These are phyloP conservation scores for Norana najaformis DNA, from an alignment of 2,888 invertebrate genomes.

Conservation along the genomic window DNA sequence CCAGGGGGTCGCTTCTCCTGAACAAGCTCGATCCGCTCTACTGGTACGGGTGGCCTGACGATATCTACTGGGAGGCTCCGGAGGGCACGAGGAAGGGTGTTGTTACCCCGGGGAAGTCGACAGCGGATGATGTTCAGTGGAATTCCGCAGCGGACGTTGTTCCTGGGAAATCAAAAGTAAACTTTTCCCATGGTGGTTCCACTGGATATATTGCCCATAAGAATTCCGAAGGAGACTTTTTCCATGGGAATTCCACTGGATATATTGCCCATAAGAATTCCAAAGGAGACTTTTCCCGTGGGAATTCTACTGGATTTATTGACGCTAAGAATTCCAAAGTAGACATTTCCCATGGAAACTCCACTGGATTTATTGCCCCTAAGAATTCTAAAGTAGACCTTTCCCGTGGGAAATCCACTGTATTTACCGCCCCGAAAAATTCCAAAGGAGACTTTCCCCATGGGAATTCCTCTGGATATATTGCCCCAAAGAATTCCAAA, in stretches of 20 bases:
- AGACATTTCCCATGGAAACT: background rate
- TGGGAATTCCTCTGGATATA: too few species aligned
- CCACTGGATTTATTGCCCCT: background rate
- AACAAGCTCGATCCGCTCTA: slow-evolving; percentile 27
- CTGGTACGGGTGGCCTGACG: slow-evolving; percentile 47
- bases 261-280: background rate
- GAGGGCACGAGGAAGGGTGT: background rate
- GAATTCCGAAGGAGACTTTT: background rate
- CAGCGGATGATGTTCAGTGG: background rate
- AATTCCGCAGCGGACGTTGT: background rate
- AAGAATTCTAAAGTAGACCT: too few species aligned
- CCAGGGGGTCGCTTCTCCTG: slow-evolving; percentile 34
- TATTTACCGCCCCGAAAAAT: too few species aligned
- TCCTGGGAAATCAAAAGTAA: background rate
- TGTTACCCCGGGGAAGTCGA: background rate
- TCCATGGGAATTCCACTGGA: background rate
- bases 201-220: background rate
- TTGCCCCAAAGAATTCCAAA: too few species aligned
- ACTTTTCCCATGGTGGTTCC: background rate
- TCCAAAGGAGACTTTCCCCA: too few species aligned
- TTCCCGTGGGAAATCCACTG: too few species aligned
- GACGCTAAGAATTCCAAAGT: background rate
- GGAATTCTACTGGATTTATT: background rate
- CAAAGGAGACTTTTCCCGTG: background rate
- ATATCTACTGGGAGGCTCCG: slow-evolving; percentile 42